Evolutionary conservation across 2,797 vertebrate genomes (phyloP).

Genomic region (Lepilemur ruficaudatus): DNA sequence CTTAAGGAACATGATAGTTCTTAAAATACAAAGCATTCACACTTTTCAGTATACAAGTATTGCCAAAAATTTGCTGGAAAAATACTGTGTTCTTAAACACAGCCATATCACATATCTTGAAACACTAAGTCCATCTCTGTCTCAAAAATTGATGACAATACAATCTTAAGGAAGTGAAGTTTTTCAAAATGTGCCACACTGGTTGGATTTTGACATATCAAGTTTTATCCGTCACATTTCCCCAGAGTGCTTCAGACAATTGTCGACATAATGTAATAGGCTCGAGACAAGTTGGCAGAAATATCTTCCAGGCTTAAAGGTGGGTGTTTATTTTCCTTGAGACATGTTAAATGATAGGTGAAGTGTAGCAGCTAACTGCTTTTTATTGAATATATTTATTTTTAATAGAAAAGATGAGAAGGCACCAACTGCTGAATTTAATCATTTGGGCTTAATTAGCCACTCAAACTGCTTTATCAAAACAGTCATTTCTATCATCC

Average conservation of each 20-base stretch:
- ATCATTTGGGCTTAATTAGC: conserved; percentile 52
- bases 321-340: neutral
- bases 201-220: neutral
- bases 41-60: neutral
- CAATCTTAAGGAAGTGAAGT: neutral
- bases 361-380: neutral
- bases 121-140: neutral
- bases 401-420: conserved; percentile 44
- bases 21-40: neutral
- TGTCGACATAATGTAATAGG: neutral
- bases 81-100: neutral
- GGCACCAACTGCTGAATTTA: neutral
- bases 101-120: neutral
- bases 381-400: conserved; percentile 27
- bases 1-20: neutral
- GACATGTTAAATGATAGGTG: conserved; percentile 21
- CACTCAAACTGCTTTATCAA: conserved; percentile 8
- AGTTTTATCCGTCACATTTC: neutral
- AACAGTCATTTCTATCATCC: conserved; percentile 15
- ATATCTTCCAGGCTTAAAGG: neutral
- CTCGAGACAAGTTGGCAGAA: neutral
- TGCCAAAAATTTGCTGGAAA: neutral
- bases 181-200: neutral
- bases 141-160: neutral
- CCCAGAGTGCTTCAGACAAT: neutral